phyloP scores from a whole-genome alignment of 2,888 invertebrate genomes.

The Myopa tessellatipennis region DNA sequence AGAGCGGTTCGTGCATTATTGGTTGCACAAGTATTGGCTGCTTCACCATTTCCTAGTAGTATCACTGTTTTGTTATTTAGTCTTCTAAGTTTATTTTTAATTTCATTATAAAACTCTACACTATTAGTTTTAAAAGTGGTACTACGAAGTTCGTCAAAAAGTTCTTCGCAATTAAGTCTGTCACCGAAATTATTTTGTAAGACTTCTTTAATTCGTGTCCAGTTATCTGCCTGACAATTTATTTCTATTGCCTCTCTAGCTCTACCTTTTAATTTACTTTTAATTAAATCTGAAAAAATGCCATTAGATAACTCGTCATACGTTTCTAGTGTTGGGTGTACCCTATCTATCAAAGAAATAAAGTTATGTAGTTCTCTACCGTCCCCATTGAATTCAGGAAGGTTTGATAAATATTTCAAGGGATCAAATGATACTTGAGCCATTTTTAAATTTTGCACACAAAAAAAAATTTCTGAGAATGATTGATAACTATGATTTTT shows the following conservation, averaged over 20 bases:
- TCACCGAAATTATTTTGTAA: conserved; percentile 47
- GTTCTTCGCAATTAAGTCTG: conserved; percentile 37
- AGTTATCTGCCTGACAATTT: conserved; percentile 1
- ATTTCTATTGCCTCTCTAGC: neutral
- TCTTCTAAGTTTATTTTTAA: conserved; percentile 40
- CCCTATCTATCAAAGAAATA: conserved; percentile 19
- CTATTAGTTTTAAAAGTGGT: conserved; percentile 42
- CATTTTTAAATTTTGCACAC: neutral
- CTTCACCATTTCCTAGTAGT: conserved; percentile 31
- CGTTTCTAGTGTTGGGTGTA: neutral
- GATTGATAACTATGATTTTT: too few relatives aligned
- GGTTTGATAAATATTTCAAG: conserved; percentile 6
- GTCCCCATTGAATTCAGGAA: neutral
- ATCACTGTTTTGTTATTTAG: conserved; percentile 43
- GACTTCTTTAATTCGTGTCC: neutral
- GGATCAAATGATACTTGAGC: neutral
- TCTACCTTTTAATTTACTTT: conserved; percentile 2
- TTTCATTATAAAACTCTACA: conserved; percentile 45
- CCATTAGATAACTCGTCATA: conserved; percentile 27
- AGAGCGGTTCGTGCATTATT: conserved; percentile 46
- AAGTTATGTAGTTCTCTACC: neutral
- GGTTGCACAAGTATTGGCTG: conserved; percentile 30
- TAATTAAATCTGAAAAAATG: conserved; percentile 8
- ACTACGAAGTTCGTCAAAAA: conserved; percentile 42
- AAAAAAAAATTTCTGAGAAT: too few relatives aligned